These are phyloP conservation scores for Dynastes hyllus DNA, from an alignment of 2,888 invertebrate genomes.

Conservation along the genomic window DNA sequence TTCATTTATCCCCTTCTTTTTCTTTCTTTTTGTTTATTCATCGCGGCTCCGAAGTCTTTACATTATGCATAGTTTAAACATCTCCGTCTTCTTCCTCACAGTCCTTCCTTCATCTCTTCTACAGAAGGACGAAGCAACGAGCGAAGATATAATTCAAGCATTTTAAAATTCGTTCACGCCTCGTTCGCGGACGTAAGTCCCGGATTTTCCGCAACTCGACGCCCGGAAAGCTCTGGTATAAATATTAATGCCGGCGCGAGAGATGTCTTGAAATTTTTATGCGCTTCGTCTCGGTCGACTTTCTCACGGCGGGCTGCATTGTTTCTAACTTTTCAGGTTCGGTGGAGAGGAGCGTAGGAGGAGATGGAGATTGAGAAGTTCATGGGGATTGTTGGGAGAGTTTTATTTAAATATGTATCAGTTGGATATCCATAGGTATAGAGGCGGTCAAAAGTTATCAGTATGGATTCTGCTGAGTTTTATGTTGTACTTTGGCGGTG, in stretches of 20 bases:
- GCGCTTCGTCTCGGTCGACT: background rate
- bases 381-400: no score
- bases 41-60: no score
- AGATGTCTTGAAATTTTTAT: constrained; percentile 26
- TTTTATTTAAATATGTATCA: no score
- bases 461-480: no score
- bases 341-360: no score
- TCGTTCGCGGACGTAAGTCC: constrained; percentile 24
- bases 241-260: constrained; percentile 24
- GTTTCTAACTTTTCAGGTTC: constrained; percentile 5
- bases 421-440: no score
- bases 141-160: background rate
- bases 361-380: no score
- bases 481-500: no score
- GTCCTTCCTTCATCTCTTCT: background rate
- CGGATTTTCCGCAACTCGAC: constrained; percentile 35
- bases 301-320: background rate
- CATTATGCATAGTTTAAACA: constrained; percentile 1
- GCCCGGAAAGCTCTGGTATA: constrained; percentile 23
- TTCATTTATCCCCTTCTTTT: no score
- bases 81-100: background rate
- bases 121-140: background rate
- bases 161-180: constrained; percentile 30
- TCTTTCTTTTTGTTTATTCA: no score
- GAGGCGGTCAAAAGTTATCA: no score